Evolutionary conservation across 2,113 vertebrate genomes (phyloP).

Genomic region (Myotis yumanensis): DNA sequence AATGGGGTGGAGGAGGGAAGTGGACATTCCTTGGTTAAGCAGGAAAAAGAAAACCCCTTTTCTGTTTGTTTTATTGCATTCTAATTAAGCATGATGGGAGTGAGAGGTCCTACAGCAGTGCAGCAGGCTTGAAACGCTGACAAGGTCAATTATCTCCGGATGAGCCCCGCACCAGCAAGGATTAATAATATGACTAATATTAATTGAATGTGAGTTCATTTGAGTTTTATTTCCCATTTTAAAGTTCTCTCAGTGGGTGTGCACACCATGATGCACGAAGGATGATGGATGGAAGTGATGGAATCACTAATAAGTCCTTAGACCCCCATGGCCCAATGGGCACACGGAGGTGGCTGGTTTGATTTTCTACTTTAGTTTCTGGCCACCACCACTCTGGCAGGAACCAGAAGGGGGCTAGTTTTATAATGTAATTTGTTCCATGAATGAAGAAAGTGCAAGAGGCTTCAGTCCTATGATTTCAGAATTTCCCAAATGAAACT

Average conservation of each 20-base stretch:
- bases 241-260: conserved; percentile 70
- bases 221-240: conserved; percentile 76
- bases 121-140: conserved; percentile 52
- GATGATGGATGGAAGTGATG: conserved; percentile 41
- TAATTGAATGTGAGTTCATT: conserved; percentile 79
- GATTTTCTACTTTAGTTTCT: conserved; percentile 49
- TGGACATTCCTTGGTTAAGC: conserved; percentile 46
- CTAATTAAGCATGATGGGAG: conserved; percentile 77
- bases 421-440: conserved; percentile 19
- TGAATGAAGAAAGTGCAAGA: conserved; percentile 10
- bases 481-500: conserved; percentile 26
- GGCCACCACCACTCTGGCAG: background rate
- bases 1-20: background rate
- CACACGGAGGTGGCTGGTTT: conserved; percentile 7
- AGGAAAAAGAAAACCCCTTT: background rate
- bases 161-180: conserved; percentile 61
- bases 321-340: background rate
- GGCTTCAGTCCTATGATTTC: background rate
- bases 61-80: conserved; percentile 64
- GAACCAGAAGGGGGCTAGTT: background rate
- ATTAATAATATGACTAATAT: conserved; percentile 81
- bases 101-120: conserved; percentile 59
- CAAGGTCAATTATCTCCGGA: conserved; percentile 82
- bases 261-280: background rate
- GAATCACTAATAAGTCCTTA: conserved; percentile 39